Evolutionary conservation across 2,797 vertebrate species (phyloP).

Genomic region (Coranthus polyacanthus): DNA sequence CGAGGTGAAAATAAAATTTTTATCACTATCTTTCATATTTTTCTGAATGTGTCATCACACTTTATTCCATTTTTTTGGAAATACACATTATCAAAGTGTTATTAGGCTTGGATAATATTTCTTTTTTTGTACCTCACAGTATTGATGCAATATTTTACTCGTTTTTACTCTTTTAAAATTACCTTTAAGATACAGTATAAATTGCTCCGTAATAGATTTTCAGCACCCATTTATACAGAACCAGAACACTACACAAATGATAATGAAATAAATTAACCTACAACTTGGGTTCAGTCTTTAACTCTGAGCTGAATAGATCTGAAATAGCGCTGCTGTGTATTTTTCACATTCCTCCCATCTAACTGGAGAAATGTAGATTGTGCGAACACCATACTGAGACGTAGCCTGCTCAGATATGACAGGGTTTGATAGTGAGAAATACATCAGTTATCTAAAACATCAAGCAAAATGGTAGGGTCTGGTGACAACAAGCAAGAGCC

Average conservation of each 20-base stretch:
- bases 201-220: no score
- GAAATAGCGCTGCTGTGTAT: neutral
- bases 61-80: neutral
- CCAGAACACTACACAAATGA: neutral
- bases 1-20: neutral
- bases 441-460: constrained; percentile 17
- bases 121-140: no score
- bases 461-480: constrained; percentile 11
- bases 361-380: constrained; percentile 2
- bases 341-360: constrained; percentile 13
- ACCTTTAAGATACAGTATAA: no score
- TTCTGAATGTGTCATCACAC: no score
- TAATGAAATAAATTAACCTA: neutral
- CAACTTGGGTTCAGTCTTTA: no score
- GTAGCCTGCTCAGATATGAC: constrained; percentile 13
- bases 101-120: no score
- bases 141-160: no score
- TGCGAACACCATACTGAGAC: constrained; percentile 4
- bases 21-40: no score
- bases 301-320: neutral
- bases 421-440: constrained; percentile 20
- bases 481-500: constrained; percentile 8
- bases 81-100: no score
- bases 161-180: no score
- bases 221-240: no score